Percentiles rank a stretch among this genome's conserved stretches.
Evolutionary conservation across 1,140 invertebrate genomes (phyloP).

Genomic region (Armadillidium nasatum): DNA sequence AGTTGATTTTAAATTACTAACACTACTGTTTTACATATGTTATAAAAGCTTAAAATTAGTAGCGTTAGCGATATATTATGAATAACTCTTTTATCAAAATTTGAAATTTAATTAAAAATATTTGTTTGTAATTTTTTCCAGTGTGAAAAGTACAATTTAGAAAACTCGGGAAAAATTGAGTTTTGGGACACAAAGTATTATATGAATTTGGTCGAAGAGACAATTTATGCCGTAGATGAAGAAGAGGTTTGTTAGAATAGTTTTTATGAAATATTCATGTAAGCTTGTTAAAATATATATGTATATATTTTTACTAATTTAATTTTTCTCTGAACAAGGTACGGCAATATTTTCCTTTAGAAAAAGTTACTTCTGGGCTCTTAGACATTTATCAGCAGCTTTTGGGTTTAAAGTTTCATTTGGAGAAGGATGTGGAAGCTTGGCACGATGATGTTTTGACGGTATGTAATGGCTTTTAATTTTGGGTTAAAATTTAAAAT

Average conservation of each 20-base stretch:
- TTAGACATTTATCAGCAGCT: slow-evolving; percentile 56
- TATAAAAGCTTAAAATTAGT: too few relatives aligned
- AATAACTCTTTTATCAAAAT: too few relatives aligned
- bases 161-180: slow-evolving; percentile 53
- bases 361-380: slow-evolving; percentile 54
- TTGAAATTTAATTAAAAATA: too few relatives aligned
- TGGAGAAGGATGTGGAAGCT: slow-evolving; percentile 50
- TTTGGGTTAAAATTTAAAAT: background rate
- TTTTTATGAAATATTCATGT: background rate
- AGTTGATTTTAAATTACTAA: too few relatives aligned
- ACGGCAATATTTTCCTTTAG: slow-evolving; percentile 55
- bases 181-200: slow-evolving; percentile 56
- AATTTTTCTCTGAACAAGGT: slow-evolving; percentile 19
- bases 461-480: slow-evolving; percentile 47
- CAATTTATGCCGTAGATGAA: slow-evolving; percentile 55
- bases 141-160: slow-evolving; percentile 52
- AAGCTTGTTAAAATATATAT: background rate
- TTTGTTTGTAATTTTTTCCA: slow-evolving; percentile 46
- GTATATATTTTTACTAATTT: background rate
- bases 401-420: slow-evolving; percentile 53
- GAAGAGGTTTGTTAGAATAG: slow-evolving; percentile 48
- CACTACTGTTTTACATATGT: too few relatives aligned
- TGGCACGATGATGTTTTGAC: slow-evolving; percentile 57
- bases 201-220: slow-evolving; percentile 53
- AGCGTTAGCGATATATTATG: too few relatives aligned